Conservation (phyloP, 2,888 invertebrate genomes). For the Deilephila porcellus region DNA sequence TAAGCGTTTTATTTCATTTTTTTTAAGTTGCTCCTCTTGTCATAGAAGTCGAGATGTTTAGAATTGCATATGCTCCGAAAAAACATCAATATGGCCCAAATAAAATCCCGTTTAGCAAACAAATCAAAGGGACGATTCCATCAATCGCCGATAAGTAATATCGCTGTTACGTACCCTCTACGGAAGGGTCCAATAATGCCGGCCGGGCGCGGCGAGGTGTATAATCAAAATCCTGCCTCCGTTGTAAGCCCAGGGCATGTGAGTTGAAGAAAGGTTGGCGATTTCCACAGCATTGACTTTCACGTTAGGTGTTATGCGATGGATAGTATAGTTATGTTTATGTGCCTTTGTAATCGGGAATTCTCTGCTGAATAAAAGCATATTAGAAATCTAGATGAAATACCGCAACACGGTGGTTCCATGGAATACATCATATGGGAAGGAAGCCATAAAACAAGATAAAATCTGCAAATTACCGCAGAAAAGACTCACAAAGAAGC, state of each 20-base stretch:
- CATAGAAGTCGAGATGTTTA: no score
- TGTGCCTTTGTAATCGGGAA: slow-evolving; percentile 4
- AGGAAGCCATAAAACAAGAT: no score
- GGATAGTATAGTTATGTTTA: not conserved
- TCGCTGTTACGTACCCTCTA: not conserved
- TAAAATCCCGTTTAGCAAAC: slow-evolving; percentile 21
- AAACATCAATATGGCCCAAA: not conserved
- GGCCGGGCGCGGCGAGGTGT: slow-evolving; percentile 11
- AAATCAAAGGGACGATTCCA: slow-evolving; percentile 21
- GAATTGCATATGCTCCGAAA: not conserved
- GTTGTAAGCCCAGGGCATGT: slow-evolving; percentile 5
- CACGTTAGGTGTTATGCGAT: slow-evolving; percentile 6
- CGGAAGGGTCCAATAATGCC: slow-evolving; percentile 14
- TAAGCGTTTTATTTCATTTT: no score
- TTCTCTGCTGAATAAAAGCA: not conserved
- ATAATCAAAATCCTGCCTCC: slow-evolving; percentile 19
- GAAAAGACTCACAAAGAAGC: no score
- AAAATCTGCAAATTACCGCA: no score
- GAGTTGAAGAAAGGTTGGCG: slow-evolving; percentile 17
- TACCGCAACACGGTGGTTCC: no score
- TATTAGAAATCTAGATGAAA: no score
- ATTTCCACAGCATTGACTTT: slow-evolving; percentile 23
- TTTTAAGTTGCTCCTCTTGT: no score
- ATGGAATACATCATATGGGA: no score
- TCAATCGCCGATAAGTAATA: slow-evolving; percentile 26